Evolutionary conservation across 2,797 vertebrate genomes (phyloP), one percentile per base, ranked within the genome.

Genomic region (Anniella stebbinsi): DNA sequence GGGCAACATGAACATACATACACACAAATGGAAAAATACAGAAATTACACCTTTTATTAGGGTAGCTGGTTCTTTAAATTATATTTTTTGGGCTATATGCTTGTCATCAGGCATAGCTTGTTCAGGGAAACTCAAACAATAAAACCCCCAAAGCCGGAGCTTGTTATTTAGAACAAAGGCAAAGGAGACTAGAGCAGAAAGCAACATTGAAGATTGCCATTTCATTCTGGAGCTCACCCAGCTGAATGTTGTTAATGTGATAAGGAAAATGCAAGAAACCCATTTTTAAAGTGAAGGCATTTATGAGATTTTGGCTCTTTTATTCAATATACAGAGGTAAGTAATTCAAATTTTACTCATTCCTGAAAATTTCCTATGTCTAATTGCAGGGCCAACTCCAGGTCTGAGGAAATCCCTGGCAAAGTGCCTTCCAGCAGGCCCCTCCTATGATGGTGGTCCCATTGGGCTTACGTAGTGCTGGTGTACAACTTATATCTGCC

Each of bases 131-230:
- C 69, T 66, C 75, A 77, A 77, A 10, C 41, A 4, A 1, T 8
- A 12, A 45, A 45, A 45, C 30, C 13, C 2, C n/a, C 10, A 36
- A 36, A 18, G 2, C 28, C 15, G 18, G 82, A 70, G 28, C 41
- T 36, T 63, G 38, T 60, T 76, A 60, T 78, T 87, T n/a, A 78
- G 60, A 87, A 48, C 60, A 78, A 87, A 67, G 30, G 30, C 75
- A 67, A 67, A 57, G n/a, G n/a, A 57, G n/a, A 4, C 17, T 83
- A 83, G 48, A 25, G 30, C 30, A 73, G 38, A 63, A 28, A 23
- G 18, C n/a, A 15, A 25, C 38, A 63, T 1, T n/a, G 6, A 45
- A 45, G 5, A 69, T 23, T 67, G 23, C 5, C 41, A 15, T 66
- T 51, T 84, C 18, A 77, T n/a, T 67, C 2, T 33, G 60, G 54